Percentiles rank a stretch among this genome's conserved stretches.
Evolutionary conservation across 2,888 invertebrate genomes (phyloP).

Genomic region (Tenodera sinensis): DNA sequence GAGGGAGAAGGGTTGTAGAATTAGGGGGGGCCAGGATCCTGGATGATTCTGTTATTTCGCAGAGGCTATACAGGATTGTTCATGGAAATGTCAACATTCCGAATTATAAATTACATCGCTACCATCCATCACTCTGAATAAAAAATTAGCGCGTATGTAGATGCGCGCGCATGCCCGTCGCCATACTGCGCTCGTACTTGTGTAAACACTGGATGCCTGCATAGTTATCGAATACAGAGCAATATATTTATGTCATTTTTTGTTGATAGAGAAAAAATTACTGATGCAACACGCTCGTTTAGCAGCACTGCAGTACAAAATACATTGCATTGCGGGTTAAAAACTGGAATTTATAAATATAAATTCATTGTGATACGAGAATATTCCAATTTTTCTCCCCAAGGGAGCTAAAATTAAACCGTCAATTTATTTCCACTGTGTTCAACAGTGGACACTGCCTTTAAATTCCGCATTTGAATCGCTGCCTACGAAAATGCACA

Average conservation of each 20-base stretch:
- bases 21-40: background rate
- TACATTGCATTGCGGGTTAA: background rate
- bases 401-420: background rate
- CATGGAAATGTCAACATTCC: conserved; percentile 6
- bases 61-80: conserved; percentile 14
- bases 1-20: background rate
- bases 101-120: background rate
- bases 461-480: background rate
- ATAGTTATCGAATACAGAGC: background rate
- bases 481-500: too few relatives aligned
- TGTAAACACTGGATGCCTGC: background rate
- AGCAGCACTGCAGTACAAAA: background rate
- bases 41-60: conserved; percentile 23
- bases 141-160: background rate
- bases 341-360: background rate
- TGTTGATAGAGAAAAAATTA: background rate
- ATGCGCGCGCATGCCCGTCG: background rate
- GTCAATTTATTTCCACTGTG: too few relatives aligned
- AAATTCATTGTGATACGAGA: background rate
- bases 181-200: background rate
- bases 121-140: background rate
- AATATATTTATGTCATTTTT: background rate
- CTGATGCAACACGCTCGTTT: background rate
- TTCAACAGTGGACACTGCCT: background rate
- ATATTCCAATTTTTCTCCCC: background rate